Base-by-base conservation (phyloP, 1,140 invertebrate genomes). In the Scylla paramamosain region DNA sequence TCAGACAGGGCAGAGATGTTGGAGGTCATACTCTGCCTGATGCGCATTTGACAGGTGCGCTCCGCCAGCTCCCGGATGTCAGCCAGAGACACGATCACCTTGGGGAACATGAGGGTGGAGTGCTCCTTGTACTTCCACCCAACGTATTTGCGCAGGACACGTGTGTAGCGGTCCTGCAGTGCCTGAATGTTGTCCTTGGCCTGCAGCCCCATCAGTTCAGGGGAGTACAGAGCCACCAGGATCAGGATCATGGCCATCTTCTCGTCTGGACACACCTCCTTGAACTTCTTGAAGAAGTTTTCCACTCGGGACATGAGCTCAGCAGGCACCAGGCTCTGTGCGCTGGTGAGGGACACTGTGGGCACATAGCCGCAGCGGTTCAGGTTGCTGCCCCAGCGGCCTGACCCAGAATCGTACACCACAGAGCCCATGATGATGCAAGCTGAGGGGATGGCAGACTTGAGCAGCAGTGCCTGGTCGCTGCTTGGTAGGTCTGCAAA, bases 161-260 rank as follows among this genome's bases (percentile, higher is more conserved):
- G 88, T 39, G 95, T 96, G 90, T 96, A 96, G 14, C 95, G 88
- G 84, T 96, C 96, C 52, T 96, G 96, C 28, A 96, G 92, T 6
- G n/a, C 91, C 93, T 96, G 96, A 83, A 96, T 95, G 67, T 92
- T 95, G 25, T 95, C 93, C 45, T 95, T 95, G 4, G 95, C 96
- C 52, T 95, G 92, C 46, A 96, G 89, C 31, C 96, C 96, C 88
- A 95, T 95, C 28, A 96, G 92, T 52, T 96, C 96, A 20, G 96
- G 95, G n/a, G 96, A 95, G 83, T 96, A 96, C 8, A 96, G 93
- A 12, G 96, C 92, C 83, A 96, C 96, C 14, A 96, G 89, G 67
- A 96, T 96, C 28, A 96, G 95, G 48, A 96, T 96, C 94, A 96
- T 96, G 46, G 95, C 96, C 96, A 96, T 96, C 8, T 95, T 96